Percentiles rank a stretch among this genome's conserved stretches.
Evolutionary conservation across 2,888 invertebrate genomes (phyloP).

Genomic region (Rhorus exstirpatorius): DNA sequence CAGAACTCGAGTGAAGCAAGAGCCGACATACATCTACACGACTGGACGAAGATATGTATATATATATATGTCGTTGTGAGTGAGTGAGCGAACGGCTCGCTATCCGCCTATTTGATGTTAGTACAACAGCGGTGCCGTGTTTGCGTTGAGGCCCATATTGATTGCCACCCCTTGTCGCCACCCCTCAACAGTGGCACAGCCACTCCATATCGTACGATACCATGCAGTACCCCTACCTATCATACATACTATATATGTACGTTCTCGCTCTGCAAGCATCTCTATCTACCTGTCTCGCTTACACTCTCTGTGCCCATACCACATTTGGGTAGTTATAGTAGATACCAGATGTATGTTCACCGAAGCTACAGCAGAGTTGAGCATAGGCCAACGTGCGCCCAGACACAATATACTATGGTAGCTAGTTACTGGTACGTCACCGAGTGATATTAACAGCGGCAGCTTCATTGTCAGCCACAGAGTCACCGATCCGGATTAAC

Average conservation of each 20-base stretch:
- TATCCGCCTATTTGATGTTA: constrained; percentile 86
- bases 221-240: constrained; percentile 68
- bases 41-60: constrained; percentile 50
- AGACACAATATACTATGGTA: constrained; percentile 76
- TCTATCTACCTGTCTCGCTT: constrained; percentile 54
- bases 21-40: constrained; percentile 63
- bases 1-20: constrained; percentile 52
- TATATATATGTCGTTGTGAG: constrained; percentile 53
- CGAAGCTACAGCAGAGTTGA: constrained; percentile 71
- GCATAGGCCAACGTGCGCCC: constrained; percentile 64
- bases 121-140: constrained; percentile 86
- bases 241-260: constrained; percentile 70
- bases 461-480: constrained; percentile 83
- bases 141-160: constrained; percentile 86
- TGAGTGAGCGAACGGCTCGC: constrained; percentile 82
- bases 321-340: constrained; percentile 54
- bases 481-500: constrained; percentile 82
- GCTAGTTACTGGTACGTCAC: constrained; percentile 82
- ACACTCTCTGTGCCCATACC: constrained; percentile 43
- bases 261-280: constrained; percentile 59
- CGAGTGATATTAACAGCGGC: constrained; percentile 84
- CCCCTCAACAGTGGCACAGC: constrained; percentile 76
- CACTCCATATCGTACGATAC: constrained; percentile 81
- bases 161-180: constrained; percentile 85
- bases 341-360: constrained; percentile 72